phyloP scores from a whole-genome alignment of 1,140 invertebrate genomes.

The Anoplophora glabripennis region DNA sequence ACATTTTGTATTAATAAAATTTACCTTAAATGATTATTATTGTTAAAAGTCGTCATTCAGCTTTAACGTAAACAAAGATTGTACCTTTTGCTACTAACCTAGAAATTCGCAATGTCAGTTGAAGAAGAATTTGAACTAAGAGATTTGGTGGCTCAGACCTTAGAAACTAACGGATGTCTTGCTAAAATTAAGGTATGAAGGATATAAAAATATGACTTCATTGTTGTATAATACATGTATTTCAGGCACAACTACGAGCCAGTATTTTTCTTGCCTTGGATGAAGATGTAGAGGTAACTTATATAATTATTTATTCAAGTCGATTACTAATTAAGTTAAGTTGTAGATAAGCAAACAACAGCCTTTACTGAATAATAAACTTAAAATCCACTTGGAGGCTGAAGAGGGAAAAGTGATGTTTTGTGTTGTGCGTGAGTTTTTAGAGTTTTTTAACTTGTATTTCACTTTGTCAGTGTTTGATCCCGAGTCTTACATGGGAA shows the following conservation, averaged over 20 bases:
- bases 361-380: slow-evolving; percentile 61
- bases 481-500: slow-evolving; percentile 62
- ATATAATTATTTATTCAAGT: slow-evolving; percentile 6
- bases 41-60: no score
- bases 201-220: not conserved
- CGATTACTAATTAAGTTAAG: slow-evolving; percentile 2
- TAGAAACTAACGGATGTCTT: slow-evolving; percentile 68
- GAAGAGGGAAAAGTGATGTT: slow-evolving; percentile 62
- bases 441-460: slow-evolving; percentile 68
- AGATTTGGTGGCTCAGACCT: slow-evolving; percentile 68
- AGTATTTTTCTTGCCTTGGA: slow-evolving; percentile 71
- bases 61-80: not conserved
- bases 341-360: slow-evolving; percentile 55
- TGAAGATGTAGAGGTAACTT: slow-evolving; percentile 65
- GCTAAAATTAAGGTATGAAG: slow-evolving; percentile 65
- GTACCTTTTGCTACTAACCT: slow-evolving; percentile 6
- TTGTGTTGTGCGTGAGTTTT: slow-evolving; percentile 67
- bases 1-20: no score
- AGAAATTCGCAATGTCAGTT: slow-evolving; percentile 56
- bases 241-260: slow-evolving; percentile 70
- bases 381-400: slow-evolving; percentile 61
- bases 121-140: slow-evolving; percentile 65
- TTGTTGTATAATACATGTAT: slow-evolving; percentile 18
- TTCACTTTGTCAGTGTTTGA: slow-evolving; percentile 70
- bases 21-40: no score